These are phyloP conservation scores for Melanostoma mellinum DNA, from an alignment of 2,888 invertebrate species.

Conservation along the genomic window DNA sequence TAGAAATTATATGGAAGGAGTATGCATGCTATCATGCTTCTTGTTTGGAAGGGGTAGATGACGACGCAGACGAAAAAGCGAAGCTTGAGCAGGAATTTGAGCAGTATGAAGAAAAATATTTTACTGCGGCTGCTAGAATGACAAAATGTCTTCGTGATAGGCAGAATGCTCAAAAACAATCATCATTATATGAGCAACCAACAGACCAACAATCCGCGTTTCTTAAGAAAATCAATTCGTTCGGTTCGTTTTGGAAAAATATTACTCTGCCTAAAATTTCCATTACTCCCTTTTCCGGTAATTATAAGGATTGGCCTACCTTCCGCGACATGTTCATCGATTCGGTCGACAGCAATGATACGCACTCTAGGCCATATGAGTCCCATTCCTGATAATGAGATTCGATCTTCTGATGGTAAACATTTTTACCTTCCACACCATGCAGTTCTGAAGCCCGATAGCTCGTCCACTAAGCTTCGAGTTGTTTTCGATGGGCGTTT, in stretches of 20 bases:
- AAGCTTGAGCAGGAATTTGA: not conserved
- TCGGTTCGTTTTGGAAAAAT: not conserved
- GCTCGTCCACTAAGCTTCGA: slow-evolving; percentile 36
- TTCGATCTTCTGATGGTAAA: not conserved
- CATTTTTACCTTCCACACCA: slow-evolving; percentile 63
- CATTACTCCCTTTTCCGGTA: slow-evolving; percentile 9
- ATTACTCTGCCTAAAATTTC: slow-evolving; percentile 5
- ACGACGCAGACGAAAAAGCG: not conserved
- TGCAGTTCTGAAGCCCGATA: slow-evolving; percentile 54
- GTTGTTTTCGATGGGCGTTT: slow-evolving; percentile 58
- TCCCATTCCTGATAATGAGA: slow-evolving; percentile 8
- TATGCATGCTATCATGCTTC: slow-evolving; percentile 1
- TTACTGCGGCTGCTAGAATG: not conserved
- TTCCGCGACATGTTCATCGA: slow-evolving; percentile 20
- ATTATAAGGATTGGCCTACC: slow-evolving; percentile 32
- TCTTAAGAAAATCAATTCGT: not conserved
- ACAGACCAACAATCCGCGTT: not conserved
- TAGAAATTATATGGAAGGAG: not conserved
- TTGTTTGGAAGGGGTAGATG: not conserved
- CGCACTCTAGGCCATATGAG: slow-evolving; percentile 5
- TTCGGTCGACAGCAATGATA: not conserved
- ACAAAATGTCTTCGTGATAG: not conserved
- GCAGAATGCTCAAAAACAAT: not conserved
- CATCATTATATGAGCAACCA: not conserved
- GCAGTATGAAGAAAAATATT: not conserved